phyloP scores from a whole-genome alignment of 2,113 vertebrate genomes.

The Rostratula benghalensis region DNA sequence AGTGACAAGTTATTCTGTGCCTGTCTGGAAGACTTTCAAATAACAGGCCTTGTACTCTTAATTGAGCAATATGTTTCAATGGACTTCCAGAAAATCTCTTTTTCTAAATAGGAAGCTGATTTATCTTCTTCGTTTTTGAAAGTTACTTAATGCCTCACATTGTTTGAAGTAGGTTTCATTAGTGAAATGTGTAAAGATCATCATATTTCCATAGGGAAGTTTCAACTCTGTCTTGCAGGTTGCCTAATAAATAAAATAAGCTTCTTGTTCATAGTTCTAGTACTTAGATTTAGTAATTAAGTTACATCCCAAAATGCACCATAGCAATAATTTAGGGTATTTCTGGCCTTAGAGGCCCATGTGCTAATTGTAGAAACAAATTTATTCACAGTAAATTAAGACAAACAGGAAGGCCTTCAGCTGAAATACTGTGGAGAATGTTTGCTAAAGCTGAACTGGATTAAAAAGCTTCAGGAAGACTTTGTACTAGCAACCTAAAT shows the following conservation, averaged over 20 bases:
- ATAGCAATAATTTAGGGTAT: background rate
- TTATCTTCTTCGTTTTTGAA: background rate
- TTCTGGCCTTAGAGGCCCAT: conserved; percentile 7
- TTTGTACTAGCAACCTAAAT: background rate
- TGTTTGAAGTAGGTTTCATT: background rate
- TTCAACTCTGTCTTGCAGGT: background rate
- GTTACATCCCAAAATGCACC: conserved; percentile 8
- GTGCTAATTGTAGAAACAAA: conserved; percentile 44
- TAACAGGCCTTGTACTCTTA: background rate
- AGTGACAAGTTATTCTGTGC: background rate
- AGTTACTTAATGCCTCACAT: background rate
- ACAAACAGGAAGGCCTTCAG: conserved; percentile 21
- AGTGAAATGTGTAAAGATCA: background rate
- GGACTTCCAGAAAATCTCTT: background rate
- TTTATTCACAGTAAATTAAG: conserved; percentile 46
- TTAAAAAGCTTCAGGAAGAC: background rate
- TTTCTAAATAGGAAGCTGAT: background rate
- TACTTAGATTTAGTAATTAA: conserved; percentile 11
- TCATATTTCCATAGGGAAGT: background rate
- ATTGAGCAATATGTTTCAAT: background rate
- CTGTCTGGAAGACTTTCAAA: background rate
- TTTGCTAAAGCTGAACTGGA: conserved; percentile 17
- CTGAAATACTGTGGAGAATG: conserved; percentile 15
- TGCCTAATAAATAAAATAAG: background rate
- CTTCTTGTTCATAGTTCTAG: background rate